Evolutionary conservation across 2,113 vertebrate species (phyloP), one percentile per base, ranked within the genome.

Genomic region (Eclectus roratus): DNA sequence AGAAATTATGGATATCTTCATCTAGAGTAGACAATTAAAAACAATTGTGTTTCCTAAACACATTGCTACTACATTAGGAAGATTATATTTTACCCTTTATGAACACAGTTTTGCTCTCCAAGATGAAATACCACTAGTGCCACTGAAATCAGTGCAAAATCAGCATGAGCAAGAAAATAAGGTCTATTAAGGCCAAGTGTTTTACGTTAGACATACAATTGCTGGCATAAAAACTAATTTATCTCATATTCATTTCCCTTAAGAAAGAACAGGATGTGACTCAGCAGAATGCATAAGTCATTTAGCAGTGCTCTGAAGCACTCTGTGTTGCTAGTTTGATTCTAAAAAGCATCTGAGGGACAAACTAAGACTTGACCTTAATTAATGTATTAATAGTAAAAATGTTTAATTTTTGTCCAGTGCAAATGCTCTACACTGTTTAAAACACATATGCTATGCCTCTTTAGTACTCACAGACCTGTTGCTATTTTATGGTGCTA

Each of bases 151-250:
- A 80, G 3, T 13, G 39, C 52, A 87, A 89, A 81, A 91, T 52
- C 80, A 92, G 56, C 77, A 76, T 0, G 2, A 91, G 35, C 60
- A 72, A 79, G 37, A 80, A 88, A 89, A 78, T 52, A 24, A 80
- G 23, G 17, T 44, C 52, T 72, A 31, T 44, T 61, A 56, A 20
- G 23, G n/a, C 77, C 89, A 85, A 93, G 37, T 87, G 80, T 74
- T 95, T 87, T 91, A 71, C 47, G 81, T 92, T 92, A 91, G 91
- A 76, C 33, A 70, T 66, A 87, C 64, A 93, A 88, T 87, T 92
- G 47, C 77, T 93, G 88, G 83, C 89, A 91, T 35, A 78, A 93
- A 94, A 78, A 23, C 49, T 31, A 37, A 85, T 55, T 47, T 43
- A 14, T 91, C 85, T 79, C 88, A 17, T 70, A 31, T 28, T 91